Evolutionary conservation across 2,888 invertebrate species (phyloP).

Genomic region (Apomyelois bistriatella): DNA sequence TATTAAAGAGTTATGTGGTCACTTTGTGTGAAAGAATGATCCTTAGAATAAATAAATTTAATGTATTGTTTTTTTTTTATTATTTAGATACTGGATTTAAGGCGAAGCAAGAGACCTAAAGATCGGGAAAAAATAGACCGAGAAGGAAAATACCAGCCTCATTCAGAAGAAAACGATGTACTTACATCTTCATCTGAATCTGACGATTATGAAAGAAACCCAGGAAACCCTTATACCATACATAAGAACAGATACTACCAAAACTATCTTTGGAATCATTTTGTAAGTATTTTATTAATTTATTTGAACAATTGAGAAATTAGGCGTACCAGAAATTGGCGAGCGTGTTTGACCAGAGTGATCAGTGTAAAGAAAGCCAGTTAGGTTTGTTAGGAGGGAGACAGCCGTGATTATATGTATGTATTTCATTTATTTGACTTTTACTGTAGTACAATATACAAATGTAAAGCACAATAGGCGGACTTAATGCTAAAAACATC

Average conservation of each 20-base stretch:
- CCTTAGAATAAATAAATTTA: not conserved
- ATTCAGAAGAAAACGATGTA: not conserved
- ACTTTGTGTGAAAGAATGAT: too few relatives aligned
- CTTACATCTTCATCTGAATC: conserved; percentile 19
- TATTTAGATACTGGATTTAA: not conserved
- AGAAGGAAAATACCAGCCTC: not conserved
- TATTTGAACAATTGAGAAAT: not conserved
- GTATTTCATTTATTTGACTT: too few relatives aligned
- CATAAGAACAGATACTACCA: conserved; percentile 54
- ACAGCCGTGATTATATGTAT: too few relatives aligned
- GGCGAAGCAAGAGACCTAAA: not conserved
- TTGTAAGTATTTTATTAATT: conserved; percentile 30
- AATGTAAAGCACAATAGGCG: too few relatives aligned
- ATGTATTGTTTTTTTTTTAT: not conserved
- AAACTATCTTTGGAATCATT: conserved; percentile 61
- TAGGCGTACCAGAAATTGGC: too few relatives aligned
- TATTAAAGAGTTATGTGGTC: too few relatives aligned
- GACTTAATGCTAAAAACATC: too few relatives aligned
- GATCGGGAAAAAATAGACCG: not conserved
- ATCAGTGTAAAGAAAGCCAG: too few relatives aligned
- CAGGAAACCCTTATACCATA: conserved; percentile 60
- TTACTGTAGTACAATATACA: too few relatives aligned
- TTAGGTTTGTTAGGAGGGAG: too few relatives aligned
- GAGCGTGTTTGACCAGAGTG: too few relatives aligned
- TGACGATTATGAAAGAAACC: conserved; percentile 45